Evolutionary conservation across 1,140 invertebrate genomes (phyloP).

Genomic region (Drosophila tsacasi): DNA sequence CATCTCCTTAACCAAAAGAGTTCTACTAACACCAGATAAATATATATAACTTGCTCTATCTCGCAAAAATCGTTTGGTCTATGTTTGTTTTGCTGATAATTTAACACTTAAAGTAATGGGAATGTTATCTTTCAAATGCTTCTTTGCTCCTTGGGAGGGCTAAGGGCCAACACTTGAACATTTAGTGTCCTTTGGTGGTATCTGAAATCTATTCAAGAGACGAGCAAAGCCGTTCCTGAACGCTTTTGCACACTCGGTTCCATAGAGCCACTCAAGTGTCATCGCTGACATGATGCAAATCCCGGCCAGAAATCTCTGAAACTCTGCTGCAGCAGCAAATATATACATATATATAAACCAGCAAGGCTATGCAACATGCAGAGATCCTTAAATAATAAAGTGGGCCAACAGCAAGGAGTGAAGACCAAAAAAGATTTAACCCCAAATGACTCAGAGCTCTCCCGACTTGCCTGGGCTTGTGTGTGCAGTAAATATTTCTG

Average conservation of each 20-base stretch:
- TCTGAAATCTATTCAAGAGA: conserved; percentile 38
- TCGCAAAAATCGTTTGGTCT: background rate
- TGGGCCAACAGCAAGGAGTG: conserved; percentile 21
- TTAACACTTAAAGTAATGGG: background rate
- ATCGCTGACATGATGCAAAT: conserved; percentile 40
- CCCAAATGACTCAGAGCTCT: conserved; percentile 15
- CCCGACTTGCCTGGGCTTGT: background rate
- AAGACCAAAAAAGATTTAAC: conserved; percentile 31
- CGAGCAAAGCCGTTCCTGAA: conserved; percentile 25
- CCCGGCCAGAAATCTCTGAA: conserved; percentile 30
- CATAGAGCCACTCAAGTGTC: conserved; percentile 39
- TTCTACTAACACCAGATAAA: conserved; percentile 31
- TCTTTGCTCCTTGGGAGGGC: background rate
- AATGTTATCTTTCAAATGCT: conserved; percentile 4
- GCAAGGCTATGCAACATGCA: conserved; percentile 44
- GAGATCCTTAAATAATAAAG: conserved; percentile 58
- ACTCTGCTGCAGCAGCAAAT: conserved; percentile 18
- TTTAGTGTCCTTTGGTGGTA: conserved; percentile 14
- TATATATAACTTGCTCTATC: conserved; percentile 5
- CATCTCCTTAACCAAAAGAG: background rate
- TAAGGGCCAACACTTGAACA: conserved; percentile 14
- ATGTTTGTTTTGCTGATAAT: conserved; percentile 18
- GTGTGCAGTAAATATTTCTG: conserved; percentile 43
- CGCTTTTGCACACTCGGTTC: conserved; percentile 23
- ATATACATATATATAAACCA: conserved; percentile 26